These are phyloP conservation scores for Phainopepla nitens DNA, from an alignment of 2,113 vertebrate genomes.

Conservation along the genomic window DNA sequence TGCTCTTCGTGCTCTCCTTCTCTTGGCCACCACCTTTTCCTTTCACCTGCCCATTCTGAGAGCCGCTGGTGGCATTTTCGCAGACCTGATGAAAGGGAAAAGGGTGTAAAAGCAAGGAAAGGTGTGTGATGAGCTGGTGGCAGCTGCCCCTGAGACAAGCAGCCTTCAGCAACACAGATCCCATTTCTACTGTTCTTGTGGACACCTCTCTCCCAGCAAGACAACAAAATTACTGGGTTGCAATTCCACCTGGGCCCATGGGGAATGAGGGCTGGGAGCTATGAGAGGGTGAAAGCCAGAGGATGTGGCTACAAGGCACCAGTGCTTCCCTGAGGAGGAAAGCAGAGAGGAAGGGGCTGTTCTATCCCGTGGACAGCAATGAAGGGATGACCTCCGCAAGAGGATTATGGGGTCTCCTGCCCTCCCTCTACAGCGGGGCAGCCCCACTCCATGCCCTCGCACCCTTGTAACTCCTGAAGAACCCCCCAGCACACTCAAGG, in stretches of 20 bases:
- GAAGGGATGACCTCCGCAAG: neutral
- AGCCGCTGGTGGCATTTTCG: neutral
- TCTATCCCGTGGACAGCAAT: neutral
- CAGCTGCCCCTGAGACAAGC: neutral
- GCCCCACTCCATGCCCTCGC: neutral
- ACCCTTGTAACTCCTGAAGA: neutral
- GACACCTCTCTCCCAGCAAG: neutral
- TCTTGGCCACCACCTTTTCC: neutral
- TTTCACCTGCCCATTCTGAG: neutral
- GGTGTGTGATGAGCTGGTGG: fast-evolving
- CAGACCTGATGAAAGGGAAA: neutral
- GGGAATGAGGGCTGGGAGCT: neutral
- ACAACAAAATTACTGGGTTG: neutral
- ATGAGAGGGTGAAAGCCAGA: neutral
- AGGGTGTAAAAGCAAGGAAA: neutral
- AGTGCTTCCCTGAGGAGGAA: neutral
- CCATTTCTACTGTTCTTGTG: neutral
- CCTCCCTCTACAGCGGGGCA: neutral
- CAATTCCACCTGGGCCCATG: neutral
- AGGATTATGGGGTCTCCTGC: neutral
- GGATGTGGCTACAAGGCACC: fast-evolving
- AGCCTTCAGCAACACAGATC: neutral
- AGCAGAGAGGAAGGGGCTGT: fast-evolving
- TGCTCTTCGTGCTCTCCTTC: neutral
- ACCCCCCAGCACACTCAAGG: neutral